Evolutionary conservation across 1,140 invertebrate genomes (phyloP), one percentile per base, ranked within the genome.

Genomic region (Luehdorfia chinensis): DNA sequence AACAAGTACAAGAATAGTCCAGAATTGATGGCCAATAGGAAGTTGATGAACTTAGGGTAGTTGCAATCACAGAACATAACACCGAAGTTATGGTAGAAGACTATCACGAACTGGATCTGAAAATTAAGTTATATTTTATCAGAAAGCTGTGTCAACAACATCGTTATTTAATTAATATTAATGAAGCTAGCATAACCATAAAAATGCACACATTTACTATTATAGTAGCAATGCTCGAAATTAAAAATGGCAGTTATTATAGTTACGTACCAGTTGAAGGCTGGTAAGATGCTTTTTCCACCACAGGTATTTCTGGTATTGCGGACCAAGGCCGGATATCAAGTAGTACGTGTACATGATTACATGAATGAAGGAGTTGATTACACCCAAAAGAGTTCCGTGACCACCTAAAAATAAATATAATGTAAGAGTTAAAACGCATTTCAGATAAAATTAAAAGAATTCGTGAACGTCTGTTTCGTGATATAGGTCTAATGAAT

Each of bases 211-310:
- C n/a, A n/a, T n/a, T n/a, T n/a, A n/a, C n/a, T n/a, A n/a, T n/a
- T n/a, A n/a, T n/a, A n/a, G n/a, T n/a, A n/a, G n/a, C n/a, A n/a
- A n/a, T n/a, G n/a, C n/a, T 13, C 2, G 11, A 13, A n/a, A 31
- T 11, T 7, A 1, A 30, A 2, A 30, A 30, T 30, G 9, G 4
- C 4, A 6, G 2, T 6, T 21, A 21, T 21, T 2, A 21, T 16
- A 11, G 6, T 43, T 39, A 49, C 58, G 15, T 44, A 64, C 60
- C 75, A 96, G 89, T 87, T 97, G 95, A 21, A 96, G 76, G 7
- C 85, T 87, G 0, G 95, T 97, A 6, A 97, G 88, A 70, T 97
- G 92, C 66, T 91, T 94, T 73, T 97, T 97, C 94, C 95, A 97
- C 94, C 94, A 96, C 1, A 96, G 83, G 69, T 93, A 94, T 59